Evolutionary conservation across 2,888 invertebrate species (phyloP).

Genomic region (Phania funesta): DNA sequence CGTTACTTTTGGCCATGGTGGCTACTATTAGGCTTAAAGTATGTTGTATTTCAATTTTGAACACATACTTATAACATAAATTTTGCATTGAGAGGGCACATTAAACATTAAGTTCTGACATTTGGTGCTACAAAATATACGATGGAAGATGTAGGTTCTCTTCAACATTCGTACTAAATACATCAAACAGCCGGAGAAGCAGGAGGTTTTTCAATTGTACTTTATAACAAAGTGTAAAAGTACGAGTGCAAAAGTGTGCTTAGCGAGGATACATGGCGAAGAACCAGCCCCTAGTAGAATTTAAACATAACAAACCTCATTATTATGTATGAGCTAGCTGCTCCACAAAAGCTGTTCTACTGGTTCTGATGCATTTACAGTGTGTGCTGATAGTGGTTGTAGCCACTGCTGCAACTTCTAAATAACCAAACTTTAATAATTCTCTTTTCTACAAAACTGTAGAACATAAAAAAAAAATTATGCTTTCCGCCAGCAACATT

Average conservation of each 20-base stretch:
- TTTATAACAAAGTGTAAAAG: neutral
- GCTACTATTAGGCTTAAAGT: too few species aligned
- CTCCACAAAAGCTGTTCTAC: neutral
- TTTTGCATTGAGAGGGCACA: neutral
- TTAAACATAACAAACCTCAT: conserved; percentile 30
- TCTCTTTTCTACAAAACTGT: conserved; percentile 1
- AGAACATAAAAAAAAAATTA: conserved; percentile 36
- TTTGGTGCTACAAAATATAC: neutral
- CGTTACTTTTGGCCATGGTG: too few species aligned
- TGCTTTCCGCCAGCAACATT: conserved; percentile 49
- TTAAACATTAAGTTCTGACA: conserved; percentile 20
- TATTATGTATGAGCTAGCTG: conserved; percentile 35
- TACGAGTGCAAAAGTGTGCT: neutral
- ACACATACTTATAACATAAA: neutral
- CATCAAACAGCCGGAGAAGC: neutral
- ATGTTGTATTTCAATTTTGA: neutral
- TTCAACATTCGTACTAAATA: neutral
- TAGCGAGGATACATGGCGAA: neutral
- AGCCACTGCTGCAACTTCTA: neutral
- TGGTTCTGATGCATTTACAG: neutral
- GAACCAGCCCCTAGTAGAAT: neutral
- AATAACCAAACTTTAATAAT: conserved; percentile 27
- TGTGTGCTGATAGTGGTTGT: neutral
- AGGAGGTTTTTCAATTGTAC: neutral
- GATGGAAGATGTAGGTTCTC: neutral